These are phyloP conservation scores for Formica selysi DNA, from an alignment of 1,140 invertebrate genomes.

Conservation along the genomic window DNA sequence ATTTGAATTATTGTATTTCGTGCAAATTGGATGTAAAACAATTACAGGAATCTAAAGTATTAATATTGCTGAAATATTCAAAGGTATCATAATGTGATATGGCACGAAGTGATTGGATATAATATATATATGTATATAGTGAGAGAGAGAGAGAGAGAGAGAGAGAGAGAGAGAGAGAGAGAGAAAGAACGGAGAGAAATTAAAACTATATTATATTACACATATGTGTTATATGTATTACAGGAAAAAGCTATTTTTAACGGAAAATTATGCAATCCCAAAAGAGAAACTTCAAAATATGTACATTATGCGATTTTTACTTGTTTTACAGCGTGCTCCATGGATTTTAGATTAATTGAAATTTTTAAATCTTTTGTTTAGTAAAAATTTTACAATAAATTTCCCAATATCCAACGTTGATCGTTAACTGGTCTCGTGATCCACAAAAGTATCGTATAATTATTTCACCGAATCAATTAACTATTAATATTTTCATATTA, in stretches of 20 bases:
- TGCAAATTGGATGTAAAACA: conserved; percentile 11
- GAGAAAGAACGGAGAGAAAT: conserved; percentile 10
- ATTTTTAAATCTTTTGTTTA: not conserved
- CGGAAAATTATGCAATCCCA: not conserved
- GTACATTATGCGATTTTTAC: not conserved
- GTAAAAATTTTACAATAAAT: not conserved
- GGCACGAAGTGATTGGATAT: conserved; percentile 9
- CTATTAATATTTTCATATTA: not conserved
- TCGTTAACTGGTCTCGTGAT: not conserved
- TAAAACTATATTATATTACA: conserved; percentile 44
- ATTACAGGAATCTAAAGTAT: conserved; percentile 37
- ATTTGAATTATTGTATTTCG: not conserved
- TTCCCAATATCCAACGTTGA: not conserved
- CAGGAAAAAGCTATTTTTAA: not conserved
- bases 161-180: too few species aligned
- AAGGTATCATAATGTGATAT: conserved; percentile 13
- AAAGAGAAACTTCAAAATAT: not conserved
- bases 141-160: too few species aligned
- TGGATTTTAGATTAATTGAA: not conserved
- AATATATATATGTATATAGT: not conserved
- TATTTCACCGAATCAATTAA: conserved; percentile 31
- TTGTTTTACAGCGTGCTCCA: not conserved
- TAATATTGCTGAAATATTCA: conserved; percentile 39
- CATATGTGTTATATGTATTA: not conserved
- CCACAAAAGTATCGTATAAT: not conserved